Evolutionary conservation across 2,888 invertebrate genomes (phyloP).

Genomic region (Drosophila multiciliata): DNA sequence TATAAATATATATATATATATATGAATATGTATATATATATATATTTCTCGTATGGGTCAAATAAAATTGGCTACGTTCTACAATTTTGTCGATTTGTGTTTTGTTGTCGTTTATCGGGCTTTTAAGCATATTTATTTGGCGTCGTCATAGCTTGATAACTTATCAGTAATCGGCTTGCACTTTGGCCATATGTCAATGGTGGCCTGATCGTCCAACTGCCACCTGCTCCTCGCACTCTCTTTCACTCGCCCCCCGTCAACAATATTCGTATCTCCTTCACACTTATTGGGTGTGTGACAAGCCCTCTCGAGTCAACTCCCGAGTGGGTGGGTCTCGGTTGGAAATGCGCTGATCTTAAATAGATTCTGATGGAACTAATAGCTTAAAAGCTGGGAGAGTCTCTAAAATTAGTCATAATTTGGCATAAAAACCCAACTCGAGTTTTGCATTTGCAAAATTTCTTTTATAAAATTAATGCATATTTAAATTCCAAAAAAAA

Average conservation of each 20-base stretch:
- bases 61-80: slow-evolving; percentile 54
- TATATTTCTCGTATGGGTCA: slow-evolving; percentile 42
- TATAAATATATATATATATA: slow-evolving; percentile 29
- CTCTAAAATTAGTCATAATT: not conserved
- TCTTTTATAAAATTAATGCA: not conserved
- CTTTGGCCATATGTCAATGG: slow-evolving; percentile 28
- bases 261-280: not conserved
- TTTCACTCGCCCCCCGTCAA: not conserved
- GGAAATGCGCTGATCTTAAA: not conserved
- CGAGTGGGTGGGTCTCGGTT: not conserved
- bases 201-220: slow-evolving; percentile 46
- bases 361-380: not conserved
- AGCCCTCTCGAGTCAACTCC: not conserved
- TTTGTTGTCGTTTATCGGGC: slow-evolving; percentile 19
- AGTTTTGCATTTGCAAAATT: not conserved
- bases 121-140: not conserved
- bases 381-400: not conserved
- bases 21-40: not conserved
- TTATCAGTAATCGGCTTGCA: slow-evolving; percentile 39
- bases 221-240: not conserved
- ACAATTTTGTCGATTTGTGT: slow-evolving; percentile 2
- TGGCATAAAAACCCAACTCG: not conserved
- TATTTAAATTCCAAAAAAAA: not conserved
- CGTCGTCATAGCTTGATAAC: slow-evolving; percentile 45
- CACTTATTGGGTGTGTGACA: not conserved